Conservation (phyloP, 2,888 invertebrate genomes). For the Leucozona laternaria region DNA sequence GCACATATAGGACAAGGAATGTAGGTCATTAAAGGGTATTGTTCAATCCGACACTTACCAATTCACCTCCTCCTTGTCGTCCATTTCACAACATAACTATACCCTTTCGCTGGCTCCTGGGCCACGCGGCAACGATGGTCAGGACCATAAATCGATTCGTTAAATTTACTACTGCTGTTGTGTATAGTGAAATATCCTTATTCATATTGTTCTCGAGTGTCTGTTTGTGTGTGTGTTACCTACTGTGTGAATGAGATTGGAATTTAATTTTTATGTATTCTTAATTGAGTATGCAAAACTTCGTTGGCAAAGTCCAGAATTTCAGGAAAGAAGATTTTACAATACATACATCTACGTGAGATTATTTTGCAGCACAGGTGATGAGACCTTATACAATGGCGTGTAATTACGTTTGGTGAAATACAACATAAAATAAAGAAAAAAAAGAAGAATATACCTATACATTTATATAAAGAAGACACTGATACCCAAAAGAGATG, state of each 20-base stretch:
- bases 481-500: conserved; percentile 3
- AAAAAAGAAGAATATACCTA: not conserved
- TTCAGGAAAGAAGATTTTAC: conserved; percentile 49
- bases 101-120: not conserved
- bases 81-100: conserved; percentile 6
- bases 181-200: conserved; percentile 17
- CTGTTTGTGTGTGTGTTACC: not conserved
- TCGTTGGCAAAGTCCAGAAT: conserved; percentile 35
- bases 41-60: conserved; percentile 16
- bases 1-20: conserved; percentile 12
- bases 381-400: conserved; percentile 32
- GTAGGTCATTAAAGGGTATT: conserved; percentile 51
- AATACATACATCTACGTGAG: conserved; percentile 56
- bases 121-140: not conserved
- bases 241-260: not conserved
- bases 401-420: conserved; percentile 41
- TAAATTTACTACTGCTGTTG: conserved; percentile 67
- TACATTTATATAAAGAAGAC: not conserved
- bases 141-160: conserved; percentile 54
- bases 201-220: not conserved
- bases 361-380: conserved; percentile 50
- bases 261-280: conserved; percentile 49
- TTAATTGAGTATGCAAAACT: conserved; percentile 59
- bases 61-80: not conserved
- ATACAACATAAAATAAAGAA: not conserved